phyloP scores from a whole-genome alignment of 1,140 invertebrate species.

The Ruditapes philippinarum region DNA sequence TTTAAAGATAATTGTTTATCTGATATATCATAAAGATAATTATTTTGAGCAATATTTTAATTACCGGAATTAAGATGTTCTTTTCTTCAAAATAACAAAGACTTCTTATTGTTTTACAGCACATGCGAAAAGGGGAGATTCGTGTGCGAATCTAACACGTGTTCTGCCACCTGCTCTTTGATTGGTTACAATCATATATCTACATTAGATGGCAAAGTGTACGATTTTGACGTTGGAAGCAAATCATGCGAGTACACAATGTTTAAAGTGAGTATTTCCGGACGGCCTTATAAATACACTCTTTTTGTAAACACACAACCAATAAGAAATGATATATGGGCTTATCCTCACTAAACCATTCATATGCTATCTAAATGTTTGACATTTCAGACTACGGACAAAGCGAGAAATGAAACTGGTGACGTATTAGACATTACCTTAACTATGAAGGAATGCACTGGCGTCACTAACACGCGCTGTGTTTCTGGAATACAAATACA shows the following conservation, averaged over 20 bases:
- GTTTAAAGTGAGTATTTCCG: slow-evolving; percentile 38
- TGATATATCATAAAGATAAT: no score
- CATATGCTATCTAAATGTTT: not conserved
- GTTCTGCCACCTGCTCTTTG: slow-evolving; percentile 91
- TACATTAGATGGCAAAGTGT: slow-evolving; percentile 71
- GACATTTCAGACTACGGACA: slow-evolving; percentile 23
- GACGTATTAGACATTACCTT: not conserved
- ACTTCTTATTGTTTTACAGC: slow-evolving; percentile 86
- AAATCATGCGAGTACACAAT: slow-evolving; percentile 84
- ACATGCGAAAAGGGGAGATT: slow-evolving; percentile 86
- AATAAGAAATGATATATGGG: no score
- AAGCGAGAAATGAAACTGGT: not conserved
- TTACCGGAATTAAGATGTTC: no score
- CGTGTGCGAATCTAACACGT: slow-evolving; percentile 84
- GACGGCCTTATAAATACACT: not conserved
- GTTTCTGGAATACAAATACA: not conserved
- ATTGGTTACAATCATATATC: slow-evolving; percentile 44
- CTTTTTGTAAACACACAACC: not conserved
- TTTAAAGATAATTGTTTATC: no score
- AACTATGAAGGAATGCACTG: not conserved
- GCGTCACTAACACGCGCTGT: not conserved
- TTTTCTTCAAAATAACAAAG: not conserved
- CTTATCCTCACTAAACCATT: no score
- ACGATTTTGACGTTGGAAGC: slow-evolving; percentile 41
- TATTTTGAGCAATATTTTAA: no score